Percentiles rank a stretch among this genome's conserved stretches.
These are phyloP conservation scores for Potamarius usumacintae DNA, from an alignment of 2,113 vertebrate genomes.

Conservation along the genomic window DNA sequence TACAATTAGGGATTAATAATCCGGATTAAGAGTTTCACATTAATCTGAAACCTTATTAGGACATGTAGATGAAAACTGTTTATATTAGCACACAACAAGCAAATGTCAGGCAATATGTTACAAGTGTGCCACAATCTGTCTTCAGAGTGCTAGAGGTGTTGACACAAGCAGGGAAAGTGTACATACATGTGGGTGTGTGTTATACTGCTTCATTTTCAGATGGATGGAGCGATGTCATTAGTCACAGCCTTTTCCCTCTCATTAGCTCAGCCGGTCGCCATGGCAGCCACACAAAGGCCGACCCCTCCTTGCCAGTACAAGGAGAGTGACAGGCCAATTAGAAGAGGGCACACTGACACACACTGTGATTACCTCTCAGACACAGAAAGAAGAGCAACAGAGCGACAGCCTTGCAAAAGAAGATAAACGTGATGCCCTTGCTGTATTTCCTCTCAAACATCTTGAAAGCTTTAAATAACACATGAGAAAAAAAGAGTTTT, in stretches of 20 bases:
- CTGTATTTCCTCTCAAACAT: not conserved
- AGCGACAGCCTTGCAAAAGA: conserved; percentile 19
- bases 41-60: conserved; percentile 18
- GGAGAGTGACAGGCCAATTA: conserved; percentile 78
- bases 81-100: not conserved
- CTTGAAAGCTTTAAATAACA: not conserved
- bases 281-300: conserved; percentile 74
- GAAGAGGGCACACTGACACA: conserved; percentile 70
- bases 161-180: conserved; percentile 9
- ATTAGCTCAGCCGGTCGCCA: conserved; percentile 75
- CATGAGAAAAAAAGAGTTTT: not conserved
- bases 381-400: conserved; percentile 24
- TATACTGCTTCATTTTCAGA: conserved; percentile 57
- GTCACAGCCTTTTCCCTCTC: conserved; percentile 74
- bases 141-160: conserved; percentile 21
- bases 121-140: conserved; percentile 1
- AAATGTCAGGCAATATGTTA: conserved; percentile 9
- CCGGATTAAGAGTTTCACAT: conserved; percentile 30
- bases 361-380: conserved; percentile 71
- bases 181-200: conserved; percentile 10
- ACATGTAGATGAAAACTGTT: not conserved
- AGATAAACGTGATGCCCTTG: conserved; percentile 33
- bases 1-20: conserved; percentile 49
- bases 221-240: conserved; percentile 76
- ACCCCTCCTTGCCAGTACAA: conserved; percentile 57